Conservation (phyloP, 2,888 invertebrate genomes). For the Dolomedes plantarius region DNA sequence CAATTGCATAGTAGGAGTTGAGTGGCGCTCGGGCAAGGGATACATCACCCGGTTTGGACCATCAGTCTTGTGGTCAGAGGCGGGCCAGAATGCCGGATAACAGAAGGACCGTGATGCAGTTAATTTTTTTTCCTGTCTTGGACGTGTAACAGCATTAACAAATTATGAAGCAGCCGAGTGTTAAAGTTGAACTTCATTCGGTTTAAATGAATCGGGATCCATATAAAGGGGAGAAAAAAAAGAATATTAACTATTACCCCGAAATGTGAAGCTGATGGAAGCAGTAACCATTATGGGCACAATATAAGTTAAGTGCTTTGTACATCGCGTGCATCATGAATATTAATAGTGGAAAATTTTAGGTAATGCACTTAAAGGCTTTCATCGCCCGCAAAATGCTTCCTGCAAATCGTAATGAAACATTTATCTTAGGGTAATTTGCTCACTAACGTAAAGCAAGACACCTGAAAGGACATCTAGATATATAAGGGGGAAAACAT, state of each 20-base stretch:
- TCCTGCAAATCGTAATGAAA: no score
- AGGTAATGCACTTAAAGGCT: no score
- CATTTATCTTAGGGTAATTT: no score
- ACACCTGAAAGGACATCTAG: no score
- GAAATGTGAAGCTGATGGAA: no score
- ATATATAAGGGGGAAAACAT: no score
- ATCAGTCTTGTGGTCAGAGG: constrained; percentile 58
- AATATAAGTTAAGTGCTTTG: no score
- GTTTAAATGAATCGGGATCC: background rate
- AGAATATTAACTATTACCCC: background rate
- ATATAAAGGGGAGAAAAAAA: background rate
- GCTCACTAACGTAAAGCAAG: no score
- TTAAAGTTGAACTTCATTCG: background rate
- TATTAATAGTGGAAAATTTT: no score
- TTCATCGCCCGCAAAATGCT: no score
- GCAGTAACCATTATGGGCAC: no score
- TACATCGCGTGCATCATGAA: no score
- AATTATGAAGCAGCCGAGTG: background rate
- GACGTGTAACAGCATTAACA: constrained; percentile 10
- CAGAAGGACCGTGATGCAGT: background rate
- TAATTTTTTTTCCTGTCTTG: constrained; percentile 1
- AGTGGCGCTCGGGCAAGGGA: constrained; percentile 51
- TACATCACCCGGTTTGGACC: constrained; percentile 62
- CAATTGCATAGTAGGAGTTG: constrained; percentile 62
- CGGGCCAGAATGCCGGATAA: background rate